Percentiles rank a stretch among this genome's conserved stretches.
Evolutionary conservation across 23 tunicate species (phyloP).

Genomic region (Oikopleura dioica): DNA sequence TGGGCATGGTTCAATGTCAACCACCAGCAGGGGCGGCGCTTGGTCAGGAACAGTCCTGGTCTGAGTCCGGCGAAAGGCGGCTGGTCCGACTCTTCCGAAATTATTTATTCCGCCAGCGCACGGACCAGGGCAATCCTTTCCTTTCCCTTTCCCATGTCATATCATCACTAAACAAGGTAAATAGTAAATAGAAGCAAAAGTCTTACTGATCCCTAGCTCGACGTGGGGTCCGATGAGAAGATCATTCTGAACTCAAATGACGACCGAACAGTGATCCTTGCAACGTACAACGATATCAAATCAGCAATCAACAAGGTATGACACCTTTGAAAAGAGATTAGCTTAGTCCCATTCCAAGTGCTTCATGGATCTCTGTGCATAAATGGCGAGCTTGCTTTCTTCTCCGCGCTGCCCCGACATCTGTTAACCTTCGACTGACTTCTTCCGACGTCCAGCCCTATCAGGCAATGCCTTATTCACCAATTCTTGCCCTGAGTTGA

Average conservation of each 20-base stretch:
- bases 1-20: constrained; percentile 37
- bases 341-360: no score
- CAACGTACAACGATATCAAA: constrained; percentile 66
- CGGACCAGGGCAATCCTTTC: constrained; percentile 72
- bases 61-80: constrained; percentile 82
- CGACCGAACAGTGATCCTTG: constrained; percentile 77
- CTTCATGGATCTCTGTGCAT: no score
- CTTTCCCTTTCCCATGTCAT: constrained; percentile 61
- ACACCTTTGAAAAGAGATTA: no score
- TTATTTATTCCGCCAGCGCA: constrained; percentile 67
- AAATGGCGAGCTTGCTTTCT: no score
- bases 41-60: constrained; percentile 18
- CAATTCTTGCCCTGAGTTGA: no score
- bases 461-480: no score
- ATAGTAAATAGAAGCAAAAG: not conserved
- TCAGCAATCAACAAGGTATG: constrained; percentile 31
- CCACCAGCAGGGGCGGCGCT: constrained; percentile 21
- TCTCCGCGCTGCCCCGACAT: no score
- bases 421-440: no score
- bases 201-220: constrained; percentile 22
- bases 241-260: constrained; percentile 74
- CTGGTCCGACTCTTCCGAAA: constrained; percentile 67
- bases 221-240: constrained; percentile 71
- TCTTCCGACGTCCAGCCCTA: no score
- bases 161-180: constrained; percentile 43